A percentile compares a stretch with the other conserved stretches of the same genome.
phyloP scores from a whole-genome alignment of 2,797 vertebrate species.

The Cossypha caffra region DNA sequence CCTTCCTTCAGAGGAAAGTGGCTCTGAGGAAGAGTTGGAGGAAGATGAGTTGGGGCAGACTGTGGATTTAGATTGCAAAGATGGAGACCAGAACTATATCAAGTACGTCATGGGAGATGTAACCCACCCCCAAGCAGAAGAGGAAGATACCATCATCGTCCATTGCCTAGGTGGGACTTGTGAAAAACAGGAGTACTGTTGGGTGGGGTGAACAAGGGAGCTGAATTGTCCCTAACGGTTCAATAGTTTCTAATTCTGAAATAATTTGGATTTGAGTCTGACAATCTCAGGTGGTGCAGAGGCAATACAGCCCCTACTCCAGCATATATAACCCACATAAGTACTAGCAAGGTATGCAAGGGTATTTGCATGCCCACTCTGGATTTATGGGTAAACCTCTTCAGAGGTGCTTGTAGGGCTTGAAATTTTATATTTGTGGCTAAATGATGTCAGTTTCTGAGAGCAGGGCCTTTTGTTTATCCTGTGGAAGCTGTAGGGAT shows the following conservation, averaged over 20 bases:
- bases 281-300: neutral
- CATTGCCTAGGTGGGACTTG: conserved; percentile 87
- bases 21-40: conserved; percentile 75
- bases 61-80: conserved; percentile 65
- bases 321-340: neutral
- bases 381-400: neutral
- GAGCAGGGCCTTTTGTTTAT: neutral
- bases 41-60: conserved; percentile 48
- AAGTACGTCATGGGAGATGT: conserved; percentile 90
- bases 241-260: neutral
- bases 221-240: neutral
- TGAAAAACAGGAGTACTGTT: neutral
- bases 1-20: conserved; percentile 82
- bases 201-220: neutral
- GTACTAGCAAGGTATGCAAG: neutral
- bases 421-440: neutral
- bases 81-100: conserved; percentile 78
- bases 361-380: neutral
- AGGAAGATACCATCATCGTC: conserved; percentile 85
- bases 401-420: neutral
- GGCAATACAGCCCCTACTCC: neutral
- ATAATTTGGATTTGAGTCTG: neutral
- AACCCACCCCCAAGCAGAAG: conserved; percentile 83
- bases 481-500: neutral
- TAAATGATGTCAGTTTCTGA: neutral